Evolutionary conservation across 2,888 invertebrate genomes (phyloP).

Genomic region (Stomorhina lunata): DNA sequence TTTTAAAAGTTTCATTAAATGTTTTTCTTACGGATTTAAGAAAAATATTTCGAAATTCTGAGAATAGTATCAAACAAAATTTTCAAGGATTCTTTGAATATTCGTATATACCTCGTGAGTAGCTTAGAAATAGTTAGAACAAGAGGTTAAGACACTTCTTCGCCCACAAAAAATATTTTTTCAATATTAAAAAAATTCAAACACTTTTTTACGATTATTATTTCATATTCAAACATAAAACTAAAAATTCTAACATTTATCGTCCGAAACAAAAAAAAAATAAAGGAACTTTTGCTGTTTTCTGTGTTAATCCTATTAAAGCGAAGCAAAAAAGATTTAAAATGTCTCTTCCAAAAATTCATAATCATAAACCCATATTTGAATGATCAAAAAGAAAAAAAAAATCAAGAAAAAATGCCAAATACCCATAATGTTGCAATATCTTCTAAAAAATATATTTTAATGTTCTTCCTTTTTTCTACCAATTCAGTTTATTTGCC

Average conservation of each 20-base stretch:
- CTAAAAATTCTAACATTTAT: slow-evolving; percentile 33
- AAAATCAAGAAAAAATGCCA: slow-evolving; percentile 20
- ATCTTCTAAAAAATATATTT: slow-evolving; percentile 23
- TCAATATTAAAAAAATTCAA: slow-evolving; percentile 7
- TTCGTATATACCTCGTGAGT: background rate
- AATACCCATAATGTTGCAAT: slow-evolving; percentile 41
- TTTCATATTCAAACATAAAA: slow-evolving; percentile 11
- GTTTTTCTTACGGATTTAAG: background rate
- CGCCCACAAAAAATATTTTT: slow-evolving; percentile 34
- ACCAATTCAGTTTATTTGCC: slow-evolving; percentile 21
- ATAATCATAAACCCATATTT: slow-evolving; percentile 64
- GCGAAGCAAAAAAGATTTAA: slow-evolving; percentile 54
- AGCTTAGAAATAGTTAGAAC: background rate
- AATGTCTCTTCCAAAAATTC: slow-evolving; percentile 65
- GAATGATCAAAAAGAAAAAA: slow-evolving; percentile 22
- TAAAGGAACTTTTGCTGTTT: background rate
- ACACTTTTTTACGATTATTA: slow-evolving; percentile 12
- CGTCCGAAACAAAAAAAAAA: background rate
- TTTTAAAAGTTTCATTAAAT: background rate
- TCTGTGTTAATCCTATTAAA: slow-evolving; percentile 64
- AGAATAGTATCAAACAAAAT: slow-evolving; percentile 10
- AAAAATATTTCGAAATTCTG: slow-evolving; percentile 19
- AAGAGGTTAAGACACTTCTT: slow-evolving; percentile 15
- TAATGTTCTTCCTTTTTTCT: background rate
- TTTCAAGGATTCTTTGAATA: background rate